A percentile compares a stretch with the other conserved stretches of the same genome.
Evolutionary conservation across 2,113 vertebrate species (phyloP).

Genomic region (Sebastes fasciatus): DNA sequence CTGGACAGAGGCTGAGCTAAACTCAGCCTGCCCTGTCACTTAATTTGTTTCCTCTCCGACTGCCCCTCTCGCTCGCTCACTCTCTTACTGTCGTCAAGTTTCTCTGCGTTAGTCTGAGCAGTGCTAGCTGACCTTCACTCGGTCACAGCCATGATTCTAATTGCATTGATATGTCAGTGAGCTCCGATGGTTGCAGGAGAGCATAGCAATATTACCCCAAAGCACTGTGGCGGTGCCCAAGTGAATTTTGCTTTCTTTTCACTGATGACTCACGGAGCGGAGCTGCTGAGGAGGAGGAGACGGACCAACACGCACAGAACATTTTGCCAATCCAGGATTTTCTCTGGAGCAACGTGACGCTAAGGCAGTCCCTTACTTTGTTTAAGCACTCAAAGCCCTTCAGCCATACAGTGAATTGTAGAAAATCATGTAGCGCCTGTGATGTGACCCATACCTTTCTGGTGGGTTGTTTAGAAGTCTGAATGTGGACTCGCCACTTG

Average conservation of each 20-base stretch:
- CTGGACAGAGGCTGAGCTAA: slow-evolving; percentile 64
- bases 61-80: slow-evolving; percentile 48
- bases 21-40: slow-evolving; percentile 65
- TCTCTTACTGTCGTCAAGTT: slow-evolving; percentile 11
- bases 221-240: slow-evolving; percentile 39
- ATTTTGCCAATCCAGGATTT: slow-evolving; percentile 26
- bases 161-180: slow-evolving; percentile 76
- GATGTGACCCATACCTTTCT: slow-evolving; percentile 26
- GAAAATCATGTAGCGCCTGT: slow-evolving; percentile 8
- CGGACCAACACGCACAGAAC: slow-evolving; percentile 12
- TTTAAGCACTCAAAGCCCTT: slow-evolving; percentile 21
- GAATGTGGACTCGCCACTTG: neutral
- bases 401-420: neutral
- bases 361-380: slow-evolving; percentile 25
- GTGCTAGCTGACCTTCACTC: slow-evolving; percentile 75
- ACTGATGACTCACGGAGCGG: slow-evolving; percentile 53
- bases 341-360: slow-evolving; percentile 28
- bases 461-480: slow-evolving; percentile 23
- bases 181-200: slow-evolving; percentile 64
- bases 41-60: slow-evolving; percentile 73
- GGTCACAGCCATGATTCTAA: slow-evolving; percentile 76
- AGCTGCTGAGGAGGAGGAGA: slow-evolving; percentile 31
- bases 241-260: slow-evolving; percentile 49
- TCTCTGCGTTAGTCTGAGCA: slow-evolving; percentile 57
- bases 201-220: slow-evolving; percentile 61